Evolutionary conservation across 2,113 vertebrate species (phyloP), one percentile per base, ranked within the genome.

Genomic region (Bagarius yarrelli): DNA sequence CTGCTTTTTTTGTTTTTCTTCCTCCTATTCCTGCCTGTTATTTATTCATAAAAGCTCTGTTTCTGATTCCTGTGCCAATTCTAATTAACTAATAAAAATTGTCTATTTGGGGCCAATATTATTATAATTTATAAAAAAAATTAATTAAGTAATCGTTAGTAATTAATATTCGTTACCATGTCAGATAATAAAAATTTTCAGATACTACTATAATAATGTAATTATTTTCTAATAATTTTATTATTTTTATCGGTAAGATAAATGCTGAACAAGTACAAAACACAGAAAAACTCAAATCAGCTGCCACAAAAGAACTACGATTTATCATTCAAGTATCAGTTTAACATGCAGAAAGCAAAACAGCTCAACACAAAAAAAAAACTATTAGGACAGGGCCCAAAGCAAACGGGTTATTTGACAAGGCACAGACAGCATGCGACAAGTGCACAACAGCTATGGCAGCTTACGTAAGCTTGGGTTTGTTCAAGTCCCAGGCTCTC

Each of bases 401-500:
- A 56, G 57, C 59, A 74, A 79, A 55, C 36, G n/a, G 60, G n/a
- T 61, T 47, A 32, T 61, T 32, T 44, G 1, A 27, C 15, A 4
- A 64, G 47, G 67, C 27, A 66, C 23, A 50, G 15, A 72, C n/a
- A 61, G 66, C 67, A 81, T 81, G 76, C 69, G 13, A 74, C 52
- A 79, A 18, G 50, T 18, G 0, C 8, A 53, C 53, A 34, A 40
- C 5, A n/a, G 32, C 57, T 44, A 16, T 8, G 12, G 21, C 30
- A 19, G 21, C 96, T 93, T 95, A 99, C 98, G 93, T 96, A 83
- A 94, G 89, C 61, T 97, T 94, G 0, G 95, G 91, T 88, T 99
- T 99, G 90, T 98, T 95, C 91, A 96, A 84, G 89, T 99, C 97
- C 97, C 98, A 98, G 0, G 96, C 96, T 81, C 97, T 94, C 75